phyloP scores from a whole-genome alignment of 2,113 vertebrate genomes.

The Coptodon bakossiorum region DNA sequence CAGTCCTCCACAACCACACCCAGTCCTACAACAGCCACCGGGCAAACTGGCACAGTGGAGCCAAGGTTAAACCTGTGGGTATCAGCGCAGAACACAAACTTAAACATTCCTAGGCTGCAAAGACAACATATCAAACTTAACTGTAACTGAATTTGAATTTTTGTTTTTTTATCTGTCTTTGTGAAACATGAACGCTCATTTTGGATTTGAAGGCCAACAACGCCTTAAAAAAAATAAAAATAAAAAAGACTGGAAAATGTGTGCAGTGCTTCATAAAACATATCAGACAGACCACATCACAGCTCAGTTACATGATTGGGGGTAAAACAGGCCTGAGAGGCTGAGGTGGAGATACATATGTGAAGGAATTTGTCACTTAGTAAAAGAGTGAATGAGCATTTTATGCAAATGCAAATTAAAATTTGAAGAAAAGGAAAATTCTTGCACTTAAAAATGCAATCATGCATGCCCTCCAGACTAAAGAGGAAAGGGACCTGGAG shows the following conservation, averaged over 20 bases:
- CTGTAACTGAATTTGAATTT: background rate
- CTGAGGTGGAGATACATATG: background rate
- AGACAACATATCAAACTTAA: background rate
- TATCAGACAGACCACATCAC: background rate
- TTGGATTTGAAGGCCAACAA: background rate
- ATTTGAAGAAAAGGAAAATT: background rate
- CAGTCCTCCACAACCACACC: constrained; percentile 27
- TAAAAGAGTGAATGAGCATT: background rate
- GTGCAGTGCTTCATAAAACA: background rate
- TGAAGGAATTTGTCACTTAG: background rate
- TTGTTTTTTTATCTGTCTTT: background rate
- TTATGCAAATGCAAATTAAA: background rate
- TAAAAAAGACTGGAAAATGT: background rate
- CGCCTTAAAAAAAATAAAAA: background rate
- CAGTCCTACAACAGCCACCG: background rate
- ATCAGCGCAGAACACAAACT: background rate
- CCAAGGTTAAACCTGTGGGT: constrained; percentile 1
- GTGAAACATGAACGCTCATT: background rate
- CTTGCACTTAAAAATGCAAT: background rate
- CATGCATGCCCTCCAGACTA: background rate
- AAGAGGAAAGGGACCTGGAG: background rate
- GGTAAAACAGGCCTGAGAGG: background rate
- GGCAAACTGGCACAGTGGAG: constrained; percentile 21
- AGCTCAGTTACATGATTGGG: background rate
- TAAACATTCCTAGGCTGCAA: background rate